A percentile compares a stretch with the other conserved stretches of the same genome.
Evolutionary conservation across 92 coral and sea anemone genomes (phyloP).

Genomic region (Epizoanthus ramosus): DNA sequence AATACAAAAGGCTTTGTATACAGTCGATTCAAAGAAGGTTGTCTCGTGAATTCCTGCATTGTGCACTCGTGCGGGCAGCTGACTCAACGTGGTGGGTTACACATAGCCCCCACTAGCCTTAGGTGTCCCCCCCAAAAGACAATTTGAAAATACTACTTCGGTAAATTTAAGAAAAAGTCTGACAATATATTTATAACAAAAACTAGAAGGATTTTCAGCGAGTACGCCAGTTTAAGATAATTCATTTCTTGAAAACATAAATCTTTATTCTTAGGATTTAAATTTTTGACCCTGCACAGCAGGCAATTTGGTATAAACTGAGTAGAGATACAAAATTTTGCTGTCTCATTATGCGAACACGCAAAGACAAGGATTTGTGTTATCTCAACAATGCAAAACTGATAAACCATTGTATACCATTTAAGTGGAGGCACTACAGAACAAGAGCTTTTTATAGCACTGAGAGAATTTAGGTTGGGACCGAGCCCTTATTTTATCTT

Average conservation of each 20-base stretch:
- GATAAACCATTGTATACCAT: not conserved
- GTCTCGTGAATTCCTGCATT: no score
- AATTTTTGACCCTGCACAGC: not conserved
- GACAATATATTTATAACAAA: not conserved
- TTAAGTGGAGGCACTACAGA: not conserved
- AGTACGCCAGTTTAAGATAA: not conserved
- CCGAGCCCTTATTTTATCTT: not conserved
- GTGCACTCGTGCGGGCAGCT: no score
- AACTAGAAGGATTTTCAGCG: not conserved
- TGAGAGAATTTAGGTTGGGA: not conserved
- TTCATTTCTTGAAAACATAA: not conserved
- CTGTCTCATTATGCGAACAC: not conserved
- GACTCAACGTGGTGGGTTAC: not conserved
- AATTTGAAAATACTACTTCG: not conserved
- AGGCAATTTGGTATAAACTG: constrained; percentile 2
- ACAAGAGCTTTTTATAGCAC: not conserved
- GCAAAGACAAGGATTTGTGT: not conserved
- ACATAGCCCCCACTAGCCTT: not conserved
- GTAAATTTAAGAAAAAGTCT: not conserved
- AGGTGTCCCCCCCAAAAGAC: not conserved
- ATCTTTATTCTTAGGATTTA: not conserved
- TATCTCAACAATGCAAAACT: not conserved
- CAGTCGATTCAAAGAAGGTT: no score
- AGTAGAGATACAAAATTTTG: not conserved
- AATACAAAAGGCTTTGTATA: no score